Evolutionary conservation across 2,797 vertebrate species (phyloP).

Genomic region (Arctocebus calabarensis): DNA sequence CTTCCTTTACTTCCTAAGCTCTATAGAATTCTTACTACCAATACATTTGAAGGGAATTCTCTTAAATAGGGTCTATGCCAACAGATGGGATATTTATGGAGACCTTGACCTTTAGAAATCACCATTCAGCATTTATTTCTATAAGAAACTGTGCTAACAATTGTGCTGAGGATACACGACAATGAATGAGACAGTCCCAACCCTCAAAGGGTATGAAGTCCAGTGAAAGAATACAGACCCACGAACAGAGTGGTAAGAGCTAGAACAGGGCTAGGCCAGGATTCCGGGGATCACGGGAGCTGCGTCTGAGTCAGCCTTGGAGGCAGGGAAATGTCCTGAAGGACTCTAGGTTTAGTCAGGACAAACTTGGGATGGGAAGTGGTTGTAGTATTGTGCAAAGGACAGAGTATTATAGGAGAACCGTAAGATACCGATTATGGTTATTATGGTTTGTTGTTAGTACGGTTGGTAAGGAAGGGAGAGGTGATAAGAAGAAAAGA

Average conservation of each 20-base stretch:
- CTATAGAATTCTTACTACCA: background rate
- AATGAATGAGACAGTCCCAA: background rate
- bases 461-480: background rate
- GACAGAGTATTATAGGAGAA: background rate
- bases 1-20: background rate
- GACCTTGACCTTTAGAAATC: background rate
- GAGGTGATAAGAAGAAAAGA: background rate
- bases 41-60: background rate
- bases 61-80: background rate
- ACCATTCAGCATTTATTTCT: background rate
- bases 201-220: background rate
- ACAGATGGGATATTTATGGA: background rate
- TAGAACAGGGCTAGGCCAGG: too few species aligned
- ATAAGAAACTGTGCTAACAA: background rate
- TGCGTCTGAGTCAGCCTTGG: background rate
- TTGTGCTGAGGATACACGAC: background rate
- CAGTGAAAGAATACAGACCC: background rate
- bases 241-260: rapidly evolving
- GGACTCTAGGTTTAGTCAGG: background rate
- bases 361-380: background rate
- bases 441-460: background rate
- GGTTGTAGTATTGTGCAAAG: background rate
- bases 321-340: background rate
- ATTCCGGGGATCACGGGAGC: background rate
- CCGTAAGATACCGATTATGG: rapidly evolving